These are phyloP conservation scores for Sipha flava DNA, from an alignment of 1,140 invertebrate species.

Conservation along the genomic window DNA sequence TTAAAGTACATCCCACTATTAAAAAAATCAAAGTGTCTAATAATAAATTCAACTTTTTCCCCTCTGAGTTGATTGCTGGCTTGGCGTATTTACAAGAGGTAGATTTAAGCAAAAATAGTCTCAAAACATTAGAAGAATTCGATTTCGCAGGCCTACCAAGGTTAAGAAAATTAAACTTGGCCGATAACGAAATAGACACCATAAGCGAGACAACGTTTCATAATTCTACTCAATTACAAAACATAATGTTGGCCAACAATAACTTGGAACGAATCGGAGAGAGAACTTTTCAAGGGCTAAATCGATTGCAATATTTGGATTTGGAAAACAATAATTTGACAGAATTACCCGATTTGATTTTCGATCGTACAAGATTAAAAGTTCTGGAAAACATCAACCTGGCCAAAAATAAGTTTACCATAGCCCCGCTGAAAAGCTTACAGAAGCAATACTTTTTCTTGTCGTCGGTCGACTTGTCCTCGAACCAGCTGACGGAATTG, in stretches of 20 bases:
- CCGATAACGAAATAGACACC: conserved; percentile 65
- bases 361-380: conserved; percentile 65
- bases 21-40: conserved; percentile 56
- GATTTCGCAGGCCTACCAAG: conserved; percentile 72
- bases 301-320: conserved; percentile 64
- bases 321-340: conserved; percentile 63
- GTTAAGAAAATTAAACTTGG: conserved; percentile 58
- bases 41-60: conserved; percentile 74
- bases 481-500: conserved; percentile 67
- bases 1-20: conserved; percentile 68
- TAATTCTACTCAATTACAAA: conserved; percentile 78
- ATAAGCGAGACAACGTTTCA: conserved; percentile 80
- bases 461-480: conserved; percentile 64
- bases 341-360: conserved; percentile 72
- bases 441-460: conserved; percentile 76
- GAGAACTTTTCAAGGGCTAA: conserved; percentile 70
- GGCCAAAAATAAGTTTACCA: conserved; percentile 64
- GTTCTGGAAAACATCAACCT: conserved; percentile 75
- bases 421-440: conserved; percentile 65
- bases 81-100: conserved; percentile 59
- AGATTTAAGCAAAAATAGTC: conserved; percentile 64
- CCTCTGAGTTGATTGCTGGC: conserved; percentile 64
- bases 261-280: conserved; percentile 65
- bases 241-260: conserved; percentile 66
- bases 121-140: conserved; percentile 69